Percentiles rank a stretch among this genome's conserved stretches.
These are phyloP conservation scores for Rhyacophila evoluta DNA, from an alignment of 2,888 invertebrate genomes.

Conservation along the genomic window DNA sequence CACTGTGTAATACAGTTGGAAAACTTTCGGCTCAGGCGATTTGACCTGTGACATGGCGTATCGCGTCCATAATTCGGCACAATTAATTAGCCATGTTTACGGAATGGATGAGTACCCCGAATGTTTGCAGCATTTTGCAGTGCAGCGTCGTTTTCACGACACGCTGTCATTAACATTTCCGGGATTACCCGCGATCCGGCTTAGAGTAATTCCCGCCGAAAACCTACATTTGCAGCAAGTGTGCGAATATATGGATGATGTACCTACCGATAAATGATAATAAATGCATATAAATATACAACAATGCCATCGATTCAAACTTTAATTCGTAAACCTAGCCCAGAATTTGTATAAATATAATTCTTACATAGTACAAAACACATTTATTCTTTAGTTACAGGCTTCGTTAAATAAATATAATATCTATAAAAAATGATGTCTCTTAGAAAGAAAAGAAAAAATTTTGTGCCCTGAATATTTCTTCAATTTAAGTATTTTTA, in stretches of 20 bases:
- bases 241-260: not conserved
- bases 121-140: constrained; percentile 33
- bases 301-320: no score
- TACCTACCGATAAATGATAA: no score
- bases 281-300: no score
- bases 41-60: not conserved
- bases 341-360: no score
- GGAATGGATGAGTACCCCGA: not conserved
- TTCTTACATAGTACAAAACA: no score
- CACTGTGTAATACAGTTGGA: not conserved
- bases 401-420: no score
- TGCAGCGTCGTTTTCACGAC: constrained; percentile 28
- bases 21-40: not conserved
- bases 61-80: constrained; percentile 26
- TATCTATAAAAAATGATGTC: no score
- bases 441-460: no score
- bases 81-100: constrained; percentile 34
- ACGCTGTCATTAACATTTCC: constrained; percentile 28
- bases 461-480: no score
- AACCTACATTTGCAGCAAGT: not conserved
- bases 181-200: not conserved
- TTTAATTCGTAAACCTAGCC: no score
- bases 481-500: no score
- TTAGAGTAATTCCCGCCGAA: not conserved
- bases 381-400: no score